Percentiles rank a stretch among this genome's conserved stretches.
phyloP scores from a whole-genome alignment of 1,140 invertebrate genomes.

The Yoshiicerus persimilis region DNA sequence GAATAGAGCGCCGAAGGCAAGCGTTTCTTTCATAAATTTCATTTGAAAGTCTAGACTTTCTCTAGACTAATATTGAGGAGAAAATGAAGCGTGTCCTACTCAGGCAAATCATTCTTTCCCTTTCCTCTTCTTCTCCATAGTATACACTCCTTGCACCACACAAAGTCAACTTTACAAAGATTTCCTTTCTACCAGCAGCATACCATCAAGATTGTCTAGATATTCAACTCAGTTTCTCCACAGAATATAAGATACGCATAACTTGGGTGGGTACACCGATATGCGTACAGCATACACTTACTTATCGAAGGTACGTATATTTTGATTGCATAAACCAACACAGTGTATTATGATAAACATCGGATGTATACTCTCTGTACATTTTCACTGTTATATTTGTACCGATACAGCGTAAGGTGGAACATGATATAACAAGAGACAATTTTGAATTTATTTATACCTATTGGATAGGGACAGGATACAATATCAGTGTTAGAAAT shows the following conservation, averaged over 20 bases:
- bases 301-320: background rate
- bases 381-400: background rate
- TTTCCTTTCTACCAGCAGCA: background rate
- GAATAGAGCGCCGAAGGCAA: background rate
- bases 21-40: conserved; percentile 26
- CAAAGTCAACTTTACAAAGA: conserved; percentile 1
- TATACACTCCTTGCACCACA: background rate
- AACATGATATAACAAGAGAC: background rate
- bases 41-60: conserved; percentile 3
- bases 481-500: background rate
- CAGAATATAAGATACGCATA: background rate
- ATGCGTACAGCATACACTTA: background rate
- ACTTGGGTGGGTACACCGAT: background rate
- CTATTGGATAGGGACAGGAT: background rate
- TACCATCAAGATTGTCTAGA: background rate
- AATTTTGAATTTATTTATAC: background rate
- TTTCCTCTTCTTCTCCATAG: conserved; percentile 25
- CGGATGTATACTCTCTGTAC: too few species aligned
- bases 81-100: conserved; percentile 33
- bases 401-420: background rate
- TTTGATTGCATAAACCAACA: background rate
- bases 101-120: conserved; percentile 31
- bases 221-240: background rate
- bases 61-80: conserved; percentile 26
- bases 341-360: too few species aligned